Base-by-base conservation (phyloP, 2,113 vertebrate genomes). In the Tupaia chinensis region DNA sequence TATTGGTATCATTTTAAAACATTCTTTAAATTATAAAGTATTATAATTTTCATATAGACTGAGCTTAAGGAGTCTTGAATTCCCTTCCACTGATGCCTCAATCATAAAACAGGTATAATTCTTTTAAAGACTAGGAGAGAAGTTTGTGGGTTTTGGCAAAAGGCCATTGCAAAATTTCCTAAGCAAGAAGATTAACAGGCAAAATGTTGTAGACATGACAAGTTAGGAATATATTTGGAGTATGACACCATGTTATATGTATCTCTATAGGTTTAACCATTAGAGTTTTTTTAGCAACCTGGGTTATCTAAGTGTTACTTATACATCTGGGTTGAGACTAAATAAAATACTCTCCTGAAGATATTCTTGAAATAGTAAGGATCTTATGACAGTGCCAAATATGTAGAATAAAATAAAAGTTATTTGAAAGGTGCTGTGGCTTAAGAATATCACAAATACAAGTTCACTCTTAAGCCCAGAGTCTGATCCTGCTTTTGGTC, bases 71-170 rank as follows among this genome's bases (percentile, higher is more conserved):
- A 76, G 44, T 66, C 73, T 90, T 95, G 23, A 94, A 91, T 97
- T 95, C 91, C 93, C 96, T 95, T 94, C 82, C 72, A 65, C 27
- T 90, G 56, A 92, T 93, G 76, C 22, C 53, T 83, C 25, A 58
- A 9, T 72, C 63, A 78, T 94, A 61, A 94, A 95, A 88, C 53
- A 97, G 87, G 82, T 91, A 89, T 81, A 77, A 90, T 61, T 82
- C 63, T 95, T 94, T 79, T 78, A 74, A 96, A 78, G 10, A 34
- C 63, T 69, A 65, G 60, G 34, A 53, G 78, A 83, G 74, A 93
- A 74, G n/a, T 73, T 61, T 83, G 76, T 93, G 93, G 60, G 9
- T 92, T 93, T 92, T 93, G 87, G 84, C 88, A 69, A 83, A 76
- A 76, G 14, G 80, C 69, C 74, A 82, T 53, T 83, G 20, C 34